Base-by-base conservation (phyloP, 2,113 vertebrate genomes). In the Dromaius novaehollandiae region DNA sequence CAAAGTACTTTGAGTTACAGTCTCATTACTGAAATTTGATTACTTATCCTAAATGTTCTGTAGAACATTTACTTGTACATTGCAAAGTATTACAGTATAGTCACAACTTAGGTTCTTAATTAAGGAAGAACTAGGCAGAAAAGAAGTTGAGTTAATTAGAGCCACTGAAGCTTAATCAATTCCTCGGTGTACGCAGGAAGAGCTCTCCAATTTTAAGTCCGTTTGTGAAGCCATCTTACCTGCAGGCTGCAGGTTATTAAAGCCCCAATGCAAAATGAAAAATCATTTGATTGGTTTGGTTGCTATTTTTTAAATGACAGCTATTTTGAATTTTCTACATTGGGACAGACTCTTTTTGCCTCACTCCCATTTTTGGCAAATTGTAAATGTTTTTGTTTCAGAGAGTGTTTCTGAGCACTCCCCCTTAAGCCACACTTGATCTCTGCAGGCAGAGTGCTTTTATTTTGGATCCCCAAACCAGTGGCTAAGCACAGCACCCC, bases 21-120 rank as follows among this genome's bases (percentile, higher is more conserved):
- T 86, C 93, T 97, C 93, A 95, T 97, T 95, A 97, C 93, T 88
- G 89, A 94, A 91, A 93, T 95, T 95, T 97, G 96, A 96, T 96
- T 97, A 96, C 93, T 97, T 95, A 95, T 94, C 82, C 87, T 91
- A 96, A 97, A 96, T 94, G 95, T 94, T 96, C 96, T 91, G 88
- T 88, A 95, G 97, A 96, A 95, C 93, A 96, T 96, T 96, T 95
- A 90, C 94, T 97, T 90, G 91, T 90, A 96, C 82, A 91, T 94
- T 94, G 94, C 85, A 30, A 95, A 96, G 83, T 95, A 97, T 96
- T 96, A 97, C 95, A 93, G 90, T 93, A 96, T 60, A 93, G 93
- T 88, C 88, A 83, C 91, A 97, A 90, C 82, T 95, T 81, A 68
- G 82, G 60, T 73, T 96, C 93, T 96, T 94, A 93, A 95, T 96